A percentile compares a stretch with the other conserved stretches of the same genome.
Evolutionary conservation across 53 echinoderm and acorn worm species (phyloP).

Genomic region (Zoroaster sp.): DNA sequence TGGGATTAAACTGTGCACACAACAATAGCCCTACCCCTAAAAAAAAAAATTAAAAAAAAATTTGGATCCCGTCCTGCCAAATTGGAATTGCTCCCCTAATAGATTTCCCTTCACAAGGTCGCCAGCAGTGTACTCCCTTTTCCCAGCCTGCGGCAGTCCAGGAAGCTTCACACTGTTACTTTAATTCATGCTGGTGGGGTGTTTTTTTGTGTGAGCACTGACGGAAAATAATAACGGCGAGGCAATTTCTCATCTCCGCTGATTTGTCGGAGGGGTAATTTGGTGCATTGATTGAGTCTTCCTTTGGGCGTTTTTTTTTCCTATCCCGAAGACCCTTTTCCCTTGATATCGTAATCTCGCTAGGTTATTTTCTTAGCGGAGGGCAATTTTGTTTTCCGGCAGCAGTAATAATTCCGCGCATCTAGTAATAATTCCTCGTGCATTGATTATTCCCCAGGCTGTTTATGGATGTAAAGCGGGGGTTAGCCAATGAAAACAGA

Average conservation of each 20-base stretch:
- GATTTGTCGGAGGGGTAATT: conserved; percentile 50
- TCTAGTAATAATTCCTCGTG: conserved; percentile 19
- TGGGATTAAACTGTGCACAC: too few species aligned
- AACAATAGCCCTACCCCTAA: neutral
- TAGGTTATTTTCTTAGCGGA: conserved; percentile 50
- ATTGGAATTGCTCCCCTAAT: neutral
- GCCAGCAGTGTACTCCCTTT: neutral
- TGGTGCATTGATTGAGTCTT: conserved; percentile 57
- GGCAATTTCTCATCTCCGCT: conserved; percentile 55
- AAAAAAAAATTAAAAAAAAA: neutral
- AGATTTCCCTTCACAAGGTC: neutral
- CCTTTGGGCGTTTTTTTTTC: neutral
- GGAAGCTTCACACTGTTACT: conserved; percentile 56
- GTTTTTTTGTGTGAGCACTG: neutral
- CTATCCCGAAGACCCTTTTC: neutral
- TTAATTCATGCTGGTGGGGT: conserved; percentile 27
- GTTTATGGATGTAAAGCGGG: conserved; percentile 42
- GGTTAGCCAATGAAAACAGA: conserved; percentile 50
- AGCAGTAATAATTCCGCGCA: conserved; percentile 30
- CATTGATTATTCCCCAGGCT: conserved; percentile 46
- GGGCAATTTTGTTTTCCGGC: conserved; percentile 38
- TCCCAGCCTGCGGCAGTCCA: neutral
- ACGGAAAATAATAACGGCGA: conserved; percentile 6
- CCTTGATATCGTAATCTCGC: conserved; percentile 41
- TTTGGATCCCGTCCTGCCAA: neutral